These are phyloP conservation scores for Cassiopea xamachana DNA, from an alignment of 30 jellyfish, hydroid and myxozoan species.

Conservation along the genomic window DNA sequence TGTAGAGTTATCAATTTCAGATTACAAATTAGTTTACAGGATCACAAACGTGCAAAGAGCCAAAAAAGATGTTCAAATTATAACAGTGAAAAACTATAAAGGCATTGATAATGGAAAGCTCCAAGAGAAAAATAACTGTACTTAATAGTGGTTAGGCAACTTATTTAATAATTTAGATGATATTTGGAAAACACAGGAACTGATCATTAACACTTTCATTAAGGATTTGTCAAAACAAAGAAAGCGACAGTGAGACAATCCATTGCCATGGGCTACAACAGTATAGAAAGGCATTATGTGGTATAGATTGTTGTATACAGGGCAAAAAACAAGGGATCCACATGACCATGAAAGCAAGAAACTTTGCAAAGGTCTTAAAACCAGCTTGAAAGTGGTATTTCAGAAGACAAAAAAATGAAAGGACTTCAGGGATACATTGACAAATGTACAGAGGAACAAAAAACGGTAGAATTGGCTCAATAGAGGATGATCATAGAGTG, in stretches of 20 bases:
- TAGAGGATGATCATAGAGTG: too few species aligned
- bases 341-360: constrained; percentile 6
- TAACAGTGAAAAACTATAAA: neutral
- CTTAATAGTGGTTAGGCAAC: neutral
- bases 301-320: neutral
- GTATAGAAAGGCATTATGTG: neutral
- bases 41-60: constrained; percentile 19
- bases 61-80: neutral
- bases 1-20: constrained; percentile 12
- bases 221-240: constrained; percentile 12
- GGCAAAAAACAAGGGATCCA: constrained; percentile 16
- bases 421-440: too few species aligned
- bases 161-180: neutral
- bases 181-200: neutral
- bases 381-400: too few species aligned
- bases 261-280: neutral
- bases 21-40: constrained; percentile 21
- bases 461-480: too few species aligned
- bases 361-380: too few species aligned
- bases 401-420: too few species aligned
- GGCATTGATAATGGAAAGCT: neutral
- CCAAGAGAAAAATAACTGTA: neutral
- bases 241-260: neutral
- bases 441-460: too few species aligned
- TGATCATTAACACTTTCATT: neutral